Percentiles rank a stretch among this genome's conserved stretches.
Conservation (phyloP, 2,113 vertebrate genomes). For the Paraplagusia blochii region DNA sequence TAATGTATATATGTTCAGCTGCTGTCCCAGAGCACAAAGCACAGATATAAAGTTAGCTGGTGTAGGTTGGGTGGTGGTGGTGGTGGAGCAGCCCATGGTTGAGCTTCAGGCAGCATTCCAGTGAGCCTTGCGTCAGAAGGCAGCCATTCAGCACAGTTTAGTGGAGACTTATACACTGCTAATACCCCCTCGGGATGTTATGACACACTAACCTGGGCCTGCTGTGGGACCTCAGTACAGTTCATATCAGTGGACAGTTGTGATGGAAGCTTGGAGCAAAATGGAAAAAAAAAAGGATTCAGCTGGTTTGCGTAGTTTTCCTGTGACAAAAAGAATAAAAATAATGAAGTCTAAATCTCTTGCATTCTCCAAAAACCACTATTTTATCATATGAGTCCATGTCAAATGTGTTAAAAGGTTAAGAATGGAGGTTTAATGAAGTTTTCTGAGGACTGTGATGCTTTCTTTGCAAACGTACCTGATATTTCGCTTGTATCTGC, state of each 20-base stretch:
- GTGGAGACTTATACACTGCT: constrained; percentile 67
- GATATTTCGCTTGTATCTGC: constrained; percentile 12
- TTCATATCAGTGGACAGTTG: constrained; percentile 44
- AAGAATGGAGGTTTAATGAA: neutral
- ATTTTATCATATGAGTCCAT: no score
- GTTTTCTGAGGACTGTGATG: neutral
- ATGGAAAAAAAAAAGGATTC: constrained; percentile 16
- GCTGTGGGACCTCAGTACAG: constrained; percentile 39
- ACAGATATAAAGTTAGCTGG: constrained; percentile 23
- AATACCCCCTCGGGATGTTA: constrained; percentile 67
- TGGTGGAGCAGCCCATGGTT: constrained; percentile 52
- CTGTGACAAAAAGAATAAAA: neutral
- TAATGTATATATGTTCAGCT: constrained; percentile 8
- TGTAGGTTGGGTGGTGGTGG: constrained; percentile 30
- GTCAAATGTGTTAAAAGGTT: no score
- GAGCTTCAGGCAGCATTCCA: constrained; percentile 70
- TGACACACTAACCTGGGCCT: constrained; percentile 66
- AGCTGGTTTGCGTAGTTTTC: constrained; percentile 19
- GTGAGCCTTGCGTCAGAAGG: constrained; percentile 71
- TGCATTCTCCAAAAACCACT: no score
- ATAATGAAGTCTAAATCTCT: neutral
- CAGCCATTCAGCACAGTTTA: constrained; percentile 68
- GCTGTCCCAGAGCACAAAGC: constrained; percentile 14
- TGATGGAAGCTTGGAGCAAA: constrained; percentile 36
- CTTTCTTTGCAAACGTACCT: neutral